Evolutionary conservation across 2,888 invertebrate genomes (phyloP).

Genomic region (Dendrolimus pini): DNA sequence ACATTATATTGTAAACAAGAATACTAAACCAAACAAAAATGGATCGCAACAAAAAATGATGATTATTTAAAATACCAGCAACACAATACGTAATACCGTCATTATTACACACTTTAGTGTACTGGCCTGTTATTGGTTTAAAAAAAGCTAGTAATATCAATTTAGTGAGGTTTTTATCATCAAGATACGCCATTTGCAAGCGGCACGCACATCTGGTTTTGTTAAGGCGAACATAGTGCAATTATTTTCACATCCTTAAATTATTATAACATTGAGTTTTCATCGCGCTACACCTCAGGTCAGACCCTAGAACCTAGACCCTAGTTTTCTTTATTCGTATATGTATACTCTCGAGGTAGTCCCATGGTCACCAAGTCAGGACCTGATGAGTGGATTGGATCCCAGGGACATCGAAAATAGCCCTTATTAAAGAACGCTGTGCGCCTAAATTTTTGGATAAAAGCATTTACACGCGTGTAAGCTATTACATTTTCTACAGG

Average conservation of each 20-base stretch:
- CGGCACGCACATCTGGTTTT: slow-evolving; percentile 25
- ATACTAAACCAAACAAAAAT: neutral
- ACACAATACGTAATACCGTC: slow-evolving; percentile 8
- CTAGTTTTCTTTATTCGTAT: too few relatives aligned
- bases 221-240: slow-evolving; percentile 32
- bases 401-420: too few relatives aligned
- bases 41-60: neutral
- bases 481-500: too few relatives aligned
- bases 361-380: too few relatives aligned
- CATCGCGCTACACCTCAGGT: too few relatives aligned
- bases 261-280: too few relatives aligned
- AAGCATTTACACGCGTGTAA: too few relatives aligned
- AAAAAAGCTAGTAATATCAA: slow-evolving; percentile 43
- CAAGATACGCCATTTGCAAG: slow-evolving; percentile 31
- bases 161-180: slow-evolving; percentile 46
- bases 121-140: slow-evolving; percentile 22
- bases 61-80: slow-evolving; percentile 1
- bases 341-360: too few relatives aligned
- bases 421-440: too few relatives aligned
- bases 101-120: slow-evolving; percentile 23
- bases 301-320: too few relatives aligned
- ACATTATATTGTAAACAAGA: neutral
- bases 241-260: neutral
- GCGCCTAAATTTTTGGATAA: too few relatives aligned
- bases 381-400: too few relatives aligned